These are phyloP conservation scores for Mythimna vitellina DNA, from an alignment of 2,888 invertebrate species.

Conservation along the genomic window DNA sequence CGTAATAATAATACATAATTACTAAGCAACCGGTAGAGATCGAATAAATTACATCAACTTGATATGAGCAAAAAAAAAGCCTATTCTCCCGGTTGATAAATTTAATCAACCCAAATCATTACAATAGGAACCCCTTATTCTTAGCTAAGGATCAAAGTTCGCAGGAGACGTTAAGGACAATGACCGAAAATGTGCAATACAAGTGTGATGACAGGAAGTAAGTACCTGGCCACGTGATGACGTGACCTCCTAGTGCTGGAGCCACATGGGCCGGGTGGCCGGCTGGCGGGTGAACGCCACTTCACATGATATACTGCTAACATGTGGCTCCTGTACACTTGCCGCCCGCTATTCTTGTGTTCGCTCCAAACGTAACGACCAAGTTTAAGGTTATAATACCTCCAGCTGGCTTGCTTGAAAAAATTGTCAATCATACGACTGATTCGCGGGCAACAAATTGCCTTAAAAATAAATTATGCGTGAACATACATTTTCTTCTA, in stretches of 20 bases:
- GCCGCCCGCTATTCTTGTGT: slow-evolving; percentile 67
- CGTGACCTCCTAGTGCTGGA: slow-evolving; percentile 75
- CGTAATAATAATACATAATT: slow-evolving; percentile 72
- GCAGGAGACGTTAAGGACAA: slow-evolving; percentile 59
- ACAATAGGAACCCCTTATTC: slow-evolving; percentile 32
- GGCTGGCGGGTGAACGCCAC: slow-evolving; percentile 78
- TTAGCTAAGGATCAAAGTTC: slow-evolving; percentile 41
- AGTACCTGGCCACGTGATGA: slow-evolving; percentile 85
- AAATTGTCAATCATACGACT: slow-evolving; percentile 27
- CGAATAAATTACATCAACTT: slow-evolving; percentile 64
- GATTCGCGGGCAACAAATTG: slow-evolving; percentile 30
- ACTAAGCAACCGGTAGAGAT: slow-evolving; percentile 64
- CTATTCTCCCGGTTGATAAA: slow-evolving; percentile 67
- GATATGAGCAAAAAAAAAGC: slow-evolving; percentile 52
- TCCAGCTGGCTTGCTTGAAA: slow-evolving; percentile 68
- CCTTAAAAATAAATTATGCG: slow-evolving; percentile 19
- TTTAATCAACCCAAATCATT: slow-evolving; percentile 66
- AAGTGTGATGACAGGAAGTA: slow-evolving; percentile 79
- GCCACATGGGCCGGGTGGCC: slow-evolving; percentile 74
- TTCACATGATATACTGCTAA: slow-evolving; percentile 76
- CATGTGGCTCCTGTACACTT: slow-evolving; percentile 78
- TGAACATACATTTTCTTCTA: slow-evolving; percentile 19
- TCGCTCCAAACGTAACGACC: slow-evolving; percentile 62
- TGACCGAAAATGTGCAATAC: slow-evolving; percentile 74
- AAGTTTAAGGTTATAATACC: slow-evolving; percentile 74